These are phyloP conservation scores for Lethocerus indicus DNA, from an alignment of 1,140 invertebrate species.

Conservation along the genomic window DNA sequence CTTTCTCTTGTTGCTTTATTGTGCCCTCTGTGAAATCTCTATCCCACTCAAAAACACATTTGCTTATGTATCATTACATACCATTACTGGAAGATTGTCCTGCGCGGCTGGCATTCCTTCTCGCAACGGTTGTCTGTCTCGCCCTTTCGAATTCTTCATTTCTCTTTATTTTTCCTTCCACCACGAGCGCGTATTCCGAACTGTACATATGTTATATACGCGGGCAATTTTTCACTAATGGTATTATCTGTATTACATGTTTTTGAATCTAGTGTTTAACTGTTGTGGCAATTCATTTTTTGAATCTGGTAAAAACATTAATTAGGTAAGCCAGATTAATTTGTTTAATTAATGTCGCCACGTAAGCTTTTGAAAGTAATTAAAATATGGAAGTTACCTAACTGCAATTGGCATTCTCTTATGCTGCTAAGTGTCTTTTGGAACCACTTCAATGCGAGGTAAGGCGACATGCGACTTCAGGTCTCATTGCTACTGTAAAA, in stretches of 20 bases:
- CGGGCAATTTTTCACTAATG: constrained; percentile 3
- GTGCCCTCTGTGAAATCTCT: constrained; percentile 48
- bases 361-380: constrained; percentile 1
- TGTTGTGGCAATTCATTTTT: constrained; percentile 2
- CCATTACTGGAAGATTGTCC: constrained; percentile 1
- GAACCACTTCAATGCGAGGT: constrained; percentile 96
- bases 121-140: no score
- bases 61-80: constrained; percentile 2
- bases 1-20: constrained; percentile 45
- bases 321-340: no score
- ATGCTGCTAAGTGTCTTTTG: constrained; percentile 75
- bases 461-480: constrained; percentile 33
- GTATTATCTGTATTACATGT: neutral
- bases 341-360: neutral
- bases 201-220: no score
- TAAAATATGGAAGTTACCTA: constrained; percentile 8
- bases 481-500: constrained; percentile 5
- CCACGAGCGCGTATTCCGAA: no score
- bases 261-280: neutral
- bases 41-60: constrained; percentile 23
- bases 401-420: constrained; percentile 21
- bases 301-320: no score
- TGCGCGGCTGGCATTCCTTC: no score
- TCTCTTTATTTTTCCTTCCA: no score
- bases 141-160: no score